These are phyloP conservation scores for Megalonaias nervosa DNA, from an alignment of 1,140 invertebrate genomes.

Conservation along the genomic window DNA sequence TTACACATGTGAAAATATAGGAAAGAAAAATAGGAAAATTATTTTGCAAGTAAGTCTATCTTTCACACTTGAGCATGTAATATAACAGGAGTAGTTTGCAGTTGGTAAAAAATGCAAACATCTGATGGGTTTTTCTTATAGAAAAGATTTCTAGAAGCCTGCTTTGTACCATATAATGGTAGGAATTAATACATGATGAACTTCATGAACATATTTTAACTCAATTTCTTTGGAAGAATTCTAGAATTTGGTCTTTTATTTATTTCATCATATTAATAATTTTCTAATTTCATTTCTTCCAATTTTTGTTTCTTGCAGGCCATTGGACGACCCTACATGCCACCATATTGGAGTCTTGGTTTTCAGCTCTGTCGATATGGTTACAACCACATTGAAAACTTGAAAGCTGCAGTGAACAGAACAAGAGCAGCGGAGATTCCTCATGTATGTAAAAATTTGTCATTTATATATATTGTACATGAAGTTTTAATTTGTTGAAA, in stretches of 20 bases:
- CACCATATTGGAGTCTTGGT: constrained; percentile 74
- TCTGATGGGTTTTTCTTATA: too few relatives aligned
- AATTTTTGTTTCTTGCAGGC: constrained; percentile 32
- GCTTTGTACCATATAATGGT: too few relatives aligned
- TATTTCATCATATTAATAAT: not conserved
- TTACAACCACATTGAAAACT: constrained; percentile 54
- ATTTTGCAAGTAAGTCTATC: too few relatives aligned
- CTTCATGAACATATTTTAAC: not conserved
- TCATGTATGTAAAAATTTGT: constrained; percentile 43
- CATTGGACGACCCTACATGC: constrained; percentile 71
- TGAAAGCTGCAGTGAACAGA: constrained; percentile 57
- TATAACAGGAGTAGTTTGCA: too few relatives aligned
- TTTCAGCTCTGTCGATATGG: constrained; percentile 72
- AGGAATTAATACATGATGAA: too few relatives aligned
- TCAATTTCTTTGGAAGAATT: not conserved
- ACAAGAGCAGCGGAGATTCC: constrained; percentile 58
- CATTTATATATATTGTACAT: too few relatives aligned
- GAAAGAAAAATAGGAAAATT: too few relatives aligned
- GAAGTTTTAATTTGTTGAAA: too few relatives aligned
- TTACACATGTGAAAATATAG: too few relatives aligned
- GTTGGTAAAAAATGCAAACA: too few relatives aligned
- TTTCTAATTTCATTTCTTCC: not conserved
- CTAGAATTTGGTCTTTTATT: not conserved
- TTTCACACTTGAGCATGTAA: too few relatives aligned
- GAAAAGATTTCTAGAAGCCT: too few relatives aligned